Conservation (phyloP, 2,113 vertebrate genomes). For the Sturnira hondurensis region DNA sequence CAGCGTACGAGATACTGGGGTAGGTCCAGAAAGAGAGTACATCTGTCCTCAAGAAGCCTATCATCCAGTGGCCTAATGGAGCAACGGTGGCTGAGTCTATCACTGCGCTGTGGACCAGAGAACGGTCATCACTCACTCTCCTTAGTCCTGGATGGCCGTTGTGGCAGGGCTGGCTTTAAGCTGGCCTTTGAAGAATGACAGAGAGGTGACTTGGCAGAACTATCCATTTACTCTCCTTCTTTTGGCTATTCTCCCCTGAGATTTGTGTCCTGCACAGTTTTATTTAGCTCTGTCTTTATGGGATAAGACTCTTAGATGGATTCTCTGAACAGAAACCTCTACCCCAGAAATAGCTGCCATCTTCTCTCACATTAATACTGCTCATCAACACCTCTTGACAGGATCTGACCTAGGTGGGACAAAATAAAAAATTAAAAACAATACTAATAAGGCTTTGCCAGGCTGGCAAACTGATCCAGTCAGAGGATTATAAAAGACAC, state of each 20-base stretch:
- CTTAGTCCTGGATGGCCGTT: neutral
- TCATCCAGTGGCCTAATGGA: neutral
- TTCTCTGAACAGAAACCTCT: constrained; percentile 38
- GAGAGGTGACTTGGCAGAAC: constrained; percentile 19
- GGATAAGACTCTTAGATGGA: neutral
- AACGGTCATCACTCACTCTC: neutral
- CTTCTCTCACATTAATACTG: neutral
- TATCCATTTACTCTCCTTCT: neutral
- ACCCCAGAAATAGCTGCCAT: neutral
- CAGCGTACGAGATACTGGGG: fast-evolving
- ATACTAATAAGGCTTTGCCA: constrained; percentile 29
- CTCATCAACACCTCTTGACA: constrained; percentile 9
- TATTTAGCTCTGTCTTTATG: constrained; percentile 24
- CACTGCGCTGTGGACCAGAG: neutral
- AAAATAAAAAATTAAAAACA: constrained; percentile 42
- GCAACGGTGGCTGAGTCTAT: neutral
- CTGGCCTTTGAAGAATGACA: constrained; percentile 27
- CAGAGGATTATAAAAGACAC: constrained; percentile 46
- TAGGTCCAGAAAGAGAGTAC: neutral
- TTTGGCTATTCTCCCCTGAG: neutral
- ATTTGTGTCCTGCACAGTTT: neutral
- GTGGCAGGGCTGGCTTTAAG: neutral
- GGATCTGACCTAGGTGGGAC: neutral
- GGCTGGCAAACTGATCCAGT: constrained; percentile 15
- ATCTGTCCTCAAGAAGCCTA: neutral